Conservation (phyloP, 2,888 invertebrate genomes). For the Zygothrica quintamaculata region DNA sequence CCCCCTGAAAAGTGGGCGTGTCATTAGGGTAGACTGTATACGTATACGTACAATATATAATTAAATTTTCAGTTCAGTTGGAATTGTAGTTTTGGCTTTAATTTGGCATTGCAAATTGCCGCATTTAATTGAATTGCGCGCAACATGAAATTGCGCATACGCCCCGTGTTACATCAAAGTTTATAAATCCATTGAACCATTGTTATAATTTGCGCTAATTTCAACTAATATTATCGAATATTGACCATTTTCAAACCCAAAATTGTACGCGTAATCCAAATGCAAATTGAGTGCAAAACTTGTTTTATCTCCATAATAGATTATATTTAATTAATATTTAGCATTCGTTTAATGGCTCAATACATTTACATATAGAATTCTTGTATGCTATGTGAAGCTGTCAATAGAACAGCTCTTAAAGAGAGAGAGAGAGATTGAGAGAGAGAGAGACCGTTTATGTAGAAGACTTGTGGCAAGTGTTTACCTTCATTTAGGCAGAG, state of each 20-base stretch:
- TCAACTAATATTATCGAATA: slow-evolving; percentile 74
- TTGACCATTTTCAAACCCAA: slow-evolving; percentile 43
- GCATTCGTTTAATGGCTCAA: too few relatives aligned
- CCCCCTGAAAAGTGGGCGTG: slow-evolving; percentile 9
- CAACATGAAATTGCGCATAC: slow-evolving; percentile 65
- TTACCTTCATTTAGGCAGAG: slow-evolving; percentile 52
- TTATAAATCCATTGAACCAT: slow-evolving; percentile 53
- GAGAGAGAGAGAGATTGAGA: too few relatives aligned
- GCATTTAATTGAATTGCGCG: slow-evolving; percentile 68
- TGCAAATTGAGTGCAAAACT: slow-evolving; percentile 5
- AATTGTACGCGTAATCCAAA: slow-evolving; percentile 14
- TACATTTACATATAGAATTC: too few relatives aligned
- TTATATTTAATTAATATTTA: neutral
- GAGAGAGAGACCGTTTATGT: slow-evolving; percentile 10
- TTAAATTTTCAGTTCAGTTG: slow-evolving; percentile 57
- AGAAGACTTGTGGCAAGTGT: slow-evolving; percentile 46
- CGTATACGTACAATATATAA: slow-evolving; percentile 42
- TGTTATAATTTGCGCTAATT: slow-evolving; percentile 78
- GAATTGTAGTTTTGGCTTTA: slow-evolving; percentile 63
- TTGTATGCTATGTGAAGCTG: too few relatives aligned
- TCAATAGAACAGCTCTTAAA: too few relatives aligned
- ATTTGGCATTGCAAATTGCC: slow-evolving; percentile 54
- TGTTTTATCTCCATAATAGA: slow-evolving; percentile 1
- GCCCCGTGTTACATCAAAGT: slow-evolving; percentile 38
- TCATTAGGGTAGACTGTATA: neutral